Percentiles rank a stretch among this genome's conserved stretches.
Evolutionary conservation across 2,113 vertebrate genomes (phyloP).

Genomic region (Mugil cephalus): DNA sequence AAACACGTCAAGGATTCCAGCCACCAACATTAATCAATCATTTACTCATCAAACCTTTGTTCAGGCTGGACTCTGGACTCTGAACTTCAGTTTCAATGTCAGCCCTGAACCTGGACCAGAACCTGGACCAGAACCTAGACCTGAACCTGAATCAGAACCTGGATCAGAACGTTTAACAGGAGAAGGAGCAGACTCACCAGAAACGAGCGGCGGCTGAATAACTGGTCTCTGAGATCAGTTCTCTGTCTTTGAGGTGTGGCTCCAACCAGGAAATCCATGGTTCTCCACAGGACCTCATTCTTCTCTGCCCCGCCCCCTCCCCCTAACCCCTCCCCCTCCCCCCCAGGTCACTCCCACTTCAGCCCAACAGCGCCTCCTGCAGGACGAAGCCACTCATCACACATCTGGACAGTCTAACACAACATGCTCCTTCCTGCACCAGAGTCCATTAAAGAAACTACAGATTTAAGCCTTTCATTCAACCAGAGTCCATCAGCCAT

Average conservation of each 20-base stretch:
- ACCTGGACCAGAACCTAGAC: no score
- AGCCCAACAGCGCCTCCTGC: slow-evolving; percentile 29
- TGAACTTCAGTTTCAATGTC: background rate
- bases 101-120: no score
- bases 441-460: no score
- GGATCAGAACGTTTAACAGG: background rate
- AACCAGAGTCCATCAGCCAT: no score
- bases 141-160: no score
- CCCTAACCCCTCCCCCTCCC: no score
- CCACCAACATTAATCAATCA: slow-evolving; percentile 12
- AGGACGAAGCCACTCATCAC: no score
- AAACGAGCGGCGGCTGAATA: background rate
- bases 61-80: background rate
- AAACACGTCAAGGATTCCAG: background rate
- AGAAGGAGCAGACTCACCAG: slow-evolving; percentile 46
- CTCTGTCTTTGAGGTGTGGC: slow-evolving; percentile 60
- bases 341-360: background rate
- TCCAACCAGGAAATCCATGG: slow-evolving; percentile 60
- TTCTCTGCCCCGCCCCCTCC: background rate
- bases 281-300: slow-evolving; percentile 17
- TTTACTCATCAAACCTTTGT: slow-evolving; percentile 32
- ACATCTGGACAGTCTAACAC: no score
- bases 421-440: no score
- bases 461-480: no score
- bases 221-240: slow-evolving; percentile 5